Evolutionary conservation across 2,797 vertebrate genomes (phyloP).

Genomic region (Limosa lapponica): DNA sequence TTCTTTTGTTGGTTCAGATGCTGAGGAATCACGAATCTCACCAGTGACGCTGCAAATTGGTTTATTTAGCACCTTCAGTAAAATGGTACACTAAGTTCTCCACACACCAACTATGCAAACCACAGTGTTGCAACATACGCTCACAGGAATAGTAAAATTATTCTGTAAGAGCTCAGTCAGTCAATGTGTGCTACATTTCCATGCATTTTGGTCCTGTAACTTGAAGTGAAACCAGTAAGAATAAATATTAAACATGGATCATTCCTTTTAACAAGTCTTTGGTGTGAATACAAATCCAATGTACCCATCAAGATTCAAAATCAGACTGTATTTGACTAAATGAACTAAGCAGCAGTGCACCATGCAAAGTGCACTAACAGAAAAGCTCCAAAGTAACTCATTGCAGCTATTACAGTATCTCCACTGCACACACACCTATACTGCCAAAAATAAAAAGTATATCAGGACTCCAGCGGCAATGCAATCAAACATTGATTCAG

Average conservation of each 20-base stretch:
- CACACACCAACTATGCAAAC: not conserved
- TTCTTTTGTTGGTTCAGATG: not conserved
- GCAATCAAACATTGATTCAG: not conserved
- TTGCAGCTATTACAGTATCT: not conserved
- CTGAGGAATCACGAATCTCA: not conserved
- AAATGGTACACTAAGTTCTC: not conserved
- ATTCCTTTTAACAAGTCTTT: not conserved
- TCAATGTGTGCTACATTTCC: not conserved
- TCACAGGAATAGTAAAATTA: not conserved
- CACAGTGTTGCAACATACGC: not conserved
- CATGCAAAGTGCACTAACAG: not conserved
- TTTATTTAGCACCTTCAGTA: not conserved
- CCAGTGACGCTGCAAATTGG: not conserved
- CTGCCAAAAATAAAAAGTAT: not conserved
- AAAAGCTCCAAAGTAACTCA: not conserved
- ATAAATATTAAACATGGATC: not conserved
- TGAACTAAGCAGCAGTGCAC: not conserved
- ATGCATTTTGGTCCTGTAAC: not conserved
- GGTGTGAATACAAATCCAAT: not conserved
- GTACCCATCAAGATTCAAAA: not conserved
- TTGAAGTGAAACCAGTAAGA: not conserved
- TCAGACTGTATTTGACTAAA: not conserved
- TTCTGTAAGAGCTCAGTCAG: not conserved
- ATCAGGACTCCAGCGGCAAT: fast-evolving
- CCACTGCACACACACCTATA: not conserved